These are phyloP conservation scores for Notarius quadriscutis DNA, from an alignment of 2,113 vertebrate genomes.

Conservation along the genomic window DNA sequence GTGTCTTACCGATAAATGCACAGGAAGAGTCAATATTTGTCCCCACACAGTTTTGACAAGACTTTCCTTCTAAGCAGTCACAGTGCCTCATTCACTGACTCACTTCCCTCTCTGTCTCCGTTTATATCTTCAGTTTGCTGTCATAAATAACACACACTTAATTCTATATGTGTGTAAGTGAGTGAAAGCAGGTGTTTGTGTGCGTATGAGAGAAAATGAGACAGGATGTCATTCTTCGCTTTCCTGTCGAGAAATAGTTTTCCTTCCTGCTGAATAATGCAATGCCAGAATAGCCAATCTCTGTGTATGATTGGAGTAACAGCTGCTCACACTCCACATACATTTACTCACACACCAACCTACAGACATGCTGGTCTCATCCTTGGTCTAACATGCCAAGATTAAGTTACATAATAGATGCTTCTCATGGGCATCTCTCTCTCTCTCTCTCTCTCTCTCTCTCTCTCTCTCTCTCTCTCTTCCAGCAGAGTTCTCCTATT, in stretches of 20 bases:
- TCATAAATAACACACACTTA: constrained; percentile 37
- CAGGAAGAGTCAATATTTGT: constrained; percentile 56
- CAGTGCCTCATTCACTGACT: constrained; percentile 42
- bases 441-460: constrained; percentile 16
- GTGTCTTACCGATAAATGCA: constrained; percentile 33
- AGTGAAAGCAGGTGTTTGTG: constrained; percentile 26
- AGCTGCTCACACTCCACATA: constrained; percentile 43
- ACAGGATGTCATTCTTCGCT: constrained; percentile 26
- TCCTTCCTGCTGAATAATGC: constrained; percentile 34
- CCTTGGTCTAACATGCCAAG: constrained; percentile 45
- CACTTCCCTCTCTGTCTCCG: constrained; percentile 27
- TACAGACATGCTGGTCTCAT: constrained; percentile 40
- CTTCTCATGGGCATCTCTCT: constrained; percentile 27
- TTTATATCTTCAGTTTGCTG: constrained; percentile 36
- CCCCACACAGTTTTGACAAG: constrained; percentile 34
- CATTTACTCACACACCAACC: constrained; percentile 26
- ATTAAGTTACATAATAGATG: constrained; percentile 47
- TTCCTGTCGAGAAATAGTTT: constrained; percentile 29
- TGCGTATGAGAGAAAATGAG: neutral
- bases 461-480: neutral
- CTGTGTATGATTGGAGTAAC: constrained; percentile 41
- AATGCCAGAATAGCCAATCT: constrained; percentile 32
- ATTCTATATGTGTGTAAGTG: constrained; percentile 24
- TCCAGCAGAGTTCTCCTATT: constrained; percentile 17
- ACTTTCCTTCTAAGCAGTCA: constrained; percentile 38